Conservation (phyloP, 2,888 invertebrate species). For the Cantharis lateralis region DNA sequence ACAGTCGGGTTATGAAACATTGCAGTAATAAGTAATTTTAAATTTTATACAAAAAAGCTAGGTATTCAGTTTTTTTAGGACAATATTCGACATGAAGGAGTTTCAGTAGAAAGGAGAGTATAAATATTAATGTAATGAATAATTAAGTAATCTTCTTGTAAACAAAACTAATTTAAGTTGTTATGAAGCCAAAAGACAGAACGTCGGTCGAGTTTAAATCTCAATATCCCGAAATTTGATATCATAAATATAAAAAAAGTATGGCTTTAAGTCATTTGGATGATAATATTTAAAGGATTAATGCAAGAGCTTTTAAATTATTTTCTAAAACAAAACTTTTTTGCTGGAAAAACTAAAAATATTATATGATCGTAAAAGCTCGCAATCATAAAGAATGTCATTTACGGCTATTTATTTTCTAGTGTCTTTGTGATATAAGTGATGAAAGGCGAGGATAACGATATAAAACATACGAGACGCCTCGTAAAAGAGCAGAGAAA, state of each 20-base stretch:
- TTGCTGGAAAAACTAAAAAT: conserved; percentile 12
- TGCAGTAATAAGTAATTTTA: no score
- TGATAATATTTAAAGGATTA: background rate
- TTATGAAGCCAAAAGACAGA: background rate
- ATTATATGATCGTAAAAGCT: conserved; percentile 29
- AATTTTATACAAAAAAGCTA: no score
- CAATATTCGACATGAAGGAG: background rate
- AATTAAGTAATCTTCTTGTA: background rate
- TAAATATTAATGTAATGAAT: background rate
- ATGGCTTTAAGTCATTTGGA: background rate
- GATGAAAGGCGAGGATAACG: conserved; percentile 33
- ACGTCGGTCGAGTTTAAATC: background rate
- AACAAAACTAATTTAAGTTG: background rate
- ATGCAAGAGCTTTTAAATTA: background rate
- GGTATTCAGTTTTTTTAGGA: background rate
- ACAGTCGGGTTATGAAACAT: no score
- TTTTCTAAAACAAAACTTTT: background rate
- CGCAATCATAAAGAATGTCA: conserved; percentile 29
- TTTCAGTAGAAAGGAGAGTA: background rate
- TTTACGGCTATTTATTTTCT: conserved; percentile 31
- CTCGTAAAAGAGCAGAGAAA: conserved; percentile 44
- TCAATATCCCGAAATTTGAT: background rate
- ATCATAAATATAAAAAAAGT: background rate
- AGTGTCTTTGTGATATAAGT: conserved; percentile 33
- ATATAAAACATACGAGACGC: conserved; percentile 40